phyloP scores from a whole-genome alignment of 2,888 invertebrate genomes.

The Cantharis rustica region DNA sequence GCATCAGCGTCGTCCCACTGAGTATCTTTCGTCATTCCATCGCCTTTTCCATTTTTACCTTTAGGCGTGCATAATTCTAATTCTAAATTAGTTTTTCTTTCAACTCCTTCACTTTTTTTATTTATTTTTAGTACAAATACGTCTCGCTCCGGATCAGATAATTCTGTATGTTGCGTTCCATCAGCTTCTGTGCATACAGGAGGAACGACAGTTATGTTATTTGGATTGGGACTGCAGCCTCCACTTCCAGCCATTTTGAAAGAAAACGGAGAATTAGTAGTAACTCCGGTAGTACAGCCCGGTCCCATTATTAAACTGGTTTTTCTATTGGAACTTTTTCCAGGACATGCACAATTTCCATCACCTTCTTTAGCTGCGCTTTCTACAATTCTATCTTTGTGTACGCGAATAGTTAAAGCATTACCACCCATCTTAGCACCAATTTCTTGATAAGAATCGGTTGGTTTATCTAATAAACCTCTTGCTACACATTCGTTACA shows the following conservation, averaged over 20 bases:
- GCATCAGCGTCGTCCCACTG: conserved; percentile 66
- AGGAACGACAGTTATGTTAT: conserved; percentile 49
- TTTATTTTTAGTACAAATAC: conserved; percentile 75
- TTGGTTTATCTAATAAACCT: conserved; percentile 34
- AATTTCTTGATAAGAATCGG: conserved; percentile 66
- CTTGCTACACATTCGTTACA: conserved; percentile 57
- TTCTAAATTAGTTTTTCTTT: conserved; percentile 72
- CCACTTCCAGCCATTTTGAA: conserved; percentile 43
- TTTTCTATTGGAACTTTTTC: conserved; percentile 42
- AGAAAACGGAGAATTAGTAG: conserved; percentile 39
- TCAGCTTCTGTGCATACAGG: conserved; percentile 61
- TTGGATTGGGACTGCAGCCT: conserved; percentile 31
- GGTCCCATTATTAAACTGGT: neutral
- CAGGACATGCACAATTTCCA: conserved; percentile 45
- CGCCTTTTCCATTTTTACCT: conserved; percentile 62
- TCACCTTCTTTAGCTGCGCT: conserved; percentile 57
- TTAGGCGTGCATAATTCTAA: conserved; percentile 76
- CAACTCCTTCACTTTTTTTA: conserved; percentile 72
- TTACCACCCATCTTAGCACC: conserved; percentile 69
- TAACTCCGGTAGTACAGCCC: neutral
- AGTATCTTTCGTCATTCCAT: conserved; percentile 68
- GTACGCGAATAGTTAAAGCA: conserved; percentile 67
- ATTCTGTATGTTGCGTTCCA: conserved; percentile 63
- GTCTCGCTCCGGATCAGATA: conserved; percentile 71
- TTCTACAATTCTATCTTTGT: conserved; percentile 61